Evolutionary conservation across 1,140 invertebrate genomes (phyloP).

Genomic region (Patella vulgata): DNA sequence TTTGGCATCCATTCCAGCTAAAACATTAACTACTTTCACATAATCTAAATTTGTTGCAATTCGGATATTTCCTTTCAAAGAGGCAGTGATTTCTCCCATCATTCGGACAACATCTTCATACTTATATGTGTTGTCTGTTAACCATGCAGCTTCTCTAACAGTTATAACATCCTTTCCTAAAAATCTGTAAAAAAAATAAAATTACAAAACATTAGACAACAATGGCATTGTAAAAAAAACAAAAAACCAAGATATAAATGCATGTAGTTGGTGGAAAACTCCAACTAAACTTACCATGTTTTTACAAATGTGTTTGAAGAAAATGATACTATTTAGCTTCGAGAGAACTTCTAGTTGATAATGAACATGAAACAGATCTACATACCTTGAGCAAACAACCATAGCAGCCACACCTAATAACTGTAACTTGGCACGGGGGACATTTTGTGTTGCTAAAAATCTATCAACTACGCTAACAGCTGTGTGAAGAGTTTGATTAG

Average conservation of each 20-base stretch:
- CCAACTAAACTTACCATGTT: too few relatives aligned
- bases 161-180: constrained; percentile 64
- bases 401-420: constrained; percentile 63
- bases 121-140: constrained; percentile 66
- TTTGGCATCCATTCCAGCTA: constrained; percentile 37
- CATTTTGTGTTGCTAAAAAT: constrained; percentile 50
- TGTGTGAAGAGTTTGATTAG: constrained; percentile 56
- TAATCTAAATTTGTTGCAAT: constrained; percentile 58
- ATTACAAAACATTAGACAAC: neutral
- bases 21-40: constrained; percentile 47
- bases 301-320: constrained; percentile 1
- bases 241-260: too few relatives aligned
- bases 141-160: constrained; percentile 64
- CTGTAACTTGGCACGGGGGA: constrained; percentile 58
- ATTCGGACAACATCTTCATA: constrained; percentile 66
- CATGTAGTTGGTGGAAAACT: too few relatives aligned
- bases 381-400: constrained; percentile 64
- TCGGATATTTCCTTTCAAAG: constrained; percentile 56
- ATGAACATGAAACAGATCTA: neutral
- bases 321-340: neutral
- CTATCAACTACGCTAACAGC: constrained; percentile 64
- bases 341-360: neutral
- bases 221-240: too few relatives aligned
- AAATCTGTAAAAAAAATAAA: constrained; percentile 49
- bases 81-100: constrained; percentile 65